These are phyloP conservation scores for Bellardia pandia DNA, from an alignment of 2,888 invertebrate genomes.

Conservation along the genomic window DNA sequence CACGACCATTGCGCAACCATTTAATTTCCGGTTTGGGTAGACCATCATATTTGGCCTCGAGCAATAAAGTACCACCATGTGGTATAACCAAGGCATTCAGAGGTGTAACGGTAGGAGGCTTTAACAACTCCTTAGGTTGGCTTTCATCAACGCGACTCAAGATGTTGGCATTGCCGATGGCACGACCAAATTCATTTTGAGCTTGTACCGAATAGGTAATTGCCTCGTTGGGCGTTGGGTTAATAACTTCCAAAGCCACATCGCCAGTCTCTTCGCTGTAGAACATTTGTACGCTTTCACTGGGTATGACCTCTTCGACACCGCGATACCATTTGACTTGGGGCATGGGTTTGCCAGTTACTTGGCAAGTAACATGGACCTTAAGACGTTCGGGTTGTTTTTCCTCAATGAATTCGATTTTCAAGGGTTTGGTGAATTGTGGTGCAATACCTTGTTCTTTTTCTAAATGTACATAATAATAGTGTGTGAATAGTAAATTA, in stretches of 20 bases:
- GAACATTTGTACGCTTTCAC: constrained; percentile 85
- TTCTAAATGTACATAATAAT: constrained; percentile 85
- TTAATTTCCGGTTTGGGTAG: constrained; percentile 89
- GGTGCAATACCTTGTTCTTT: constrained; percentile 89
- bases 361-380: constrained; percentile 88
- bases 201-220: constrained; percentile 89
- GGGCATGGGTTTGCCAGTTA: constrained; percentile 89
- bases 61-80: constrained; percentile 88
- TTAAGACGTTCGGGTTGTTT: constrained; percentile 85
- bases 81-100: constrained; percentile 90
- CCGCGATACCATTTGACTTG: constrained; percentile 89
- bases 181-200: constrained; percentile 89
- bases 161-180: constrained; percentile 90
- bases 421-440: constrained; percentile 87
- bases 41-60: constrained; percentile 90
- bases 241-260: constrained; percentile 87
- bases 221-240: constrained; percentile 88
- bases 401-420: constrained; percentile 87
- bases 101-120: constrained; percentile 91
- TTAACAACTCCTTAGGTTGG: constrained; percentile 83
- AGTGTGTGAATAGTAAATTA: constrained; percentile 70
- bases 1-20: constrained; percentile 94
- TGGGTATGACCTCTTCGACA: constrained; percentile 87
- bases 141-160: constrained; percentile 85
- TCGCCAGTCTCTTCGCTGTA: constrained; percentile 87